Evolutionary conservation across 2,888 invertebrate species (phyloP).

Genomic region (Diarsia dahlii): DNA sequence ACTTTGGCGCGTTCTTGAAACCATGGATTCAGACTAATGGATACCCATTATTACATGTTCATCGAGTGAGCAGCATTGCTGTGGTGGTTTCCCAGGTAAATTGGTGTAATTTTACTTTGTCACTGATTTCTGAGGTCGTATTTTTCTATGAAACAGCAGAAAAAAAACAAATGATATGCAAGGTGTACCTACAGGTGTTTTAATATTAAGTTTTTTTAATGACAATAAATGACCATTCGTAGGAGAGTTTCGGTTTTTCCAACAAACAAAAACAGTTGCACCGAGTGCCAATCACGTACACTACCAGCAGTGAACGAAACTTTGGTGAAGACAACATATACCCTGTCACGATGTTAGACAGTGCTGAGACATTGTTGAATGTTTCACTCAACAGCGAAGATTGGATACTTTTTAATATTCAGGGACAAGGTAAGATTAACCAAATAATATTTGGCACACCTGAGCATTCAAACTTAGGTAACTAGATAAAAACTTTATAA

Average conservation of each 20-base stretch:
- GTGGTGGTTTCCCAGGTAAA: constrained; percentile 71
- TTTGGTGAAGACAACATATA: constrained; percentile 75
- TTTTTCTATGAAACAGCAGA: too few relatives aligned
- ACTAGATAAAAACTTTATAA: too few relatives aligned
- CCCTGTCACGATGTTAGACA: constrained; percentile 72
- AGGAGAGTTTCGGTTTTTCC: constrained; percentile 55
- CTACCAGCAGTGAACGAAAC: constrained; percentile 79
- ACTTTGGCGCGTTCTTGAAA: constrained; percentile 73
- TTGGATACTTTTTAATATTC: constrained; percentile 84
- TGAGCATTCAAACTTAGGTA: too few relatives aligned
- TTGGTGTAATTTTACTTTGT: too few relatives aligned
- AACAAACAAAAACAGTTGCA: background rate
- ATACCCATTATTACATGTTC: constrained; percentile 69
- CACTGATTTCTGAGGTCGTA: too few relatives aligned
- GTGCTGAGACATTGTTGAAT: constrained; percentile 11
- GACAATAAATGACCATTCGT: constrained; percentile 1
- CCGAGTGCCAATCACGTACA: constrained; percentile 88
- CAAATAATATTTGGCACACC: too few relatives aligned
- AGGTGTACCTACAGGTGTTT: too few relatives aligned
- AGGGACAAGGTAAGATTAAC: constrained; percentile 81
- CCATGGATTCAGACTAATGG: constrained; percentile 77
- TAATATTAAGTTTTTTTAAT: background rate
- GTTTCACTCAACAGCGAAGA: constrained; percentile 77
- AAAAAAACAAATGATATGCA: too few relatives aligned
- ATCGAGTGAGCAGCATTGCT: background rate